Percentiles rank a stretch among this genome's conserved stretches.
Conservation (phyloP, 2,797 vertebrate species). For the Sebastes ruberrimus region DNA sequence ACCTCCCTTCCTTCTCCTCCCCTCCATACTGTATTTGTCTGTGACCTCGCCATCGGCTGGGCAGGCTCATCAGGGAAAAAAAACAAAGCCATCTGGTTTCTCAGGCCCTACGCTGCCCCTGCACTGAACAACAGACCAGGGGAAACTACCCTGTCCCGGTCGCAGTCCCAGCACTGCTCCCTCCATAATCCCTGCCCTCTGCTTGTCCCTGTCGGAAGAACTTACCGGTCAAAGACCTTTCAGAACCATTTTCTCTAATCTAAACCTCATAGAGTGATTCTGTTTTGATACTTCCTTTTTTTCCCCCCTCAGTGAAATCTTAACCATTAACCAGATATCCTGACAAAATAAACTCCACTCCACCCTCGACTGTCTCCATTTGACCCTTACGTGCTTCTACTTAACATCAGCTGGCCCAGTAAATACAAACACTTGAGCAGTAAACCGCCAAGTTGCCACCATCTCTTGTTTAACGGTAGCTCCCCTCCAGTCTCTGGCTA, state of each 20-base stretch:
- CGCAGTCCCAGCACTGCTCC: conserved; percentile 48
- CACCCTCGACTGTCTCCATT: not conserved
- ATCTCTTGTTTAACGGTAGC: conserved; percentile 1
- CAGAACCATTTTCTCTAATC: not conserved
- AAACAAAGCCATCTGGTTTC: conserved; percentile 90
- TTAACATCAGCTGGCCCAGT: not conserved
- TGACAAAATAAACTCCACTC: not conserved
- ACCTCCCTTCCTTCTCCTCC: conserved; percentile 49
- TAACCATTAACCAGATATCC: not conserved
- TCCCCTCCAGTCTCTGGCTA: conserved; percentile 7
- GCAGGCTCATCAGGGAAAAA: conserved; percentile 76
- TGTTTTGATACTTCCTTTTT: not conserved
- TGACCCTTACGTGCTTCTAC: not conserved
- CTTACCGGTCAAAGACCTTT: conserved; percentile 22
- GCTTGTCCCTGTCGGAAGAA: conserved; percentile 23
- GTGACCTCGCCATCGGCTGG: conserved; percentile 75
- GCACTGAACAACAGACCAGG: conserved; percentile 69
- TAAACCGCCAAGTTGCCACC: conserved; percentile 21
- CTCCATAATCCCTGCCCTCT: conserved; percentile 34
- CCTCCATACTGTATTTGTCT: conserved; percentile 61
- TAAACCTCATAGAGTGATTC: not conserved
- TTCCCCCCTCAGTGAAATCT: conserved; percentile 2
- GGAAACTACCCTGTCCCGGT: conserved; percentile 71
- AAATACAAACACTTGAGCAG: conserved; percentile 5
- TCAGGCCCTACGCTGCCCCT: conserved; percentile 83